Percentiles rank a stretch among this genome's conserved stretches.
These are phyloP conservation scores for Hydractinia echinata DNA, from an alignment of 30 jellyfish, hydroid and myxozoan genomes.

Conservation along the genomic window DNA sequence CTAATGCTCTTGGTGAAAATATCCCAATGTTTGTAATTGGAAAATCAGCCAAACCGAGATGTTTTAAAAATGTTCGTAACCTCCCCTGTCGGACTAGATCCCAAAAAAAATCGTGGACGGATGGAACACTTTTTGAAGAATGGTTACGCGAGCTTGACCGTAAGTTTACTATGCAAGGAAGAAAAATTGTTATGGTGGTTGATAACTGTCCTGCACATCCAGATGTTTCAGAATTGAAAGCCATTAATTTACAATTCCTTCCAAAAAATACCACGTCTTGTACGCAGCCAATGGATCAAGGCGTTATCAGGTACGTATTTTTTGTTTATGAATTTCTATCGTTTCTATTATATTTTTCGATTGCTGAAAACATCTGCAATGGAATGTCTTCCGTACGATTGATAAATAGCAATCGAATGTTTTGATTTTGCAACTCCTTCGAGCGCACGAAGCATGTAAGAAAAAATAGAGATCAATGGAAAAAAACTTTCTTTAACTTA, in stretches of 20 bases:
- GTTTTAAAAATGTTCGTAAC: slow-evolving; percentile 44
- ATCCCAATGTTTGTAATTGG: slow-evolving; percentile 34
- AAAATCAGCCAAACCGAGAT: slow-evolving; percentile 42
- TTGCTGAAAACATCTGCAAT: too few relatives aligned
- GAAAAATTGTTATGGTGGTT: slow-evolving; percentile 47
- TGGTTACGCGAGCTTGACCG: slow-evolving; percentile 59
- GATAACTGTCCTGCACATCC: slow-evolving; percentile 67
- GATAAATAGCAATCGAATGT: background rate
- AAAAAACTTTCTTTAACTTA: background rate
- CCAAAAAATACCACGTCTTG: slow-evolving; percentile 63
- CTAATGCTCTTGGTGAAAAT: slow-evolving; percentile 48
- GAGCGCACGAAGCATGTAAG: too few relatives aligned
- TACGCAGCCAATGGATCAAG: slow-evolving; percentile 68
- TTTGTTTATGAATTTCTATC: too few relatives aligned
- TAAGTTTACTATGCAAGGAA: slow-evolving; percentile 25
- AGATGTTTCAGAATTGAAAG: slow-evolving; percentile 43
- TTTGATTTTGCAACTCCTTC: too few relatives aligned
- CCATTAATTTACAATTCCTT: slow-evolving; percentile 42
- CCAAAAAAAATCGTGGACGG: slow-evolving; percentile 51
- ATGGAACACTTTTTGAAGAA: slow-evolving; percentile 46
- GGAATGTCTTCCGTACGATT: too few relatives aligned
- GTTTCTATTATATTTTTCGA: too few relatives aligned
- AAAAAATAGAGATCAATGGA: background rate
- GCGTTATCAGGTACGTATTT: slow-evolving; percentile 40
- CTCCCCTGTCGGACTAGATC: slow-evolving; percentile 43